Conservation (phyloP, 2,113 vertebrate species). For the Glaucidium brasilianum region DNA sequence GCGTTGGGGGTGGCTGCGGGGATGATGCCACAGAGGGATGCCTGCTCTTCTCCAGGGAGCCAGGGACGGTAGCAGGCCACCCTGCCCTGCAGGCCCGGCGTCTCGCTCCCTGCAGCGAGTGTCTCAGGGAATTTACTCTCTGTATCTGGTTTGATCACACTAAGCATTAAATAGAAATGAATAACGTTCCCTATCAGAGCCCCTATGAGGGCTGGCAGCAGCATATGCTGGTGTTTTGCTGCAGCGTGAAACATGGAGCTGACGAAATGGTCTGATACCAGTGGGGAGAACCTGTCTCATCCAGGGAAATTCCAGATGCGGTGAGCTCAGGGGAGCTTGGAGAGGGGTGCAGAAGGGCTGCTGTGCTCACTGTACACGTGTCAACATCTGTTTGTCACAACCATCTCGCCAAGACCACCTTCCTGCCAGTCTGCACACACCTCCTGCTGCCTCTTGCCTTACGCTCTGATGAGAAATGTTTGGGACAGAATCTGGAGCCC, state of each 20-base stretch:
- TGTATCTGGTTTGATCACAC: not conserved
- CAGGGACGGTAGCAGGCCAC: too few relatives aligned
- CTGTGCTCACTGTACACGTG: not conserved
- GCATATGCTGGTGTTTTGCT: fast-evolving
- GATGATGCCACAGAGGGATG: fast-evolving
- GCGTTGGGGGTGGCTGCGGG: not conserved
- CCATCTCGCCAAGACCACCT: too few relatives aligned
- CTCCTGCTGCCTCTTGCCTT: not conserved
- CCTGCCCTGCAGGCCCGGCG: not conserved
- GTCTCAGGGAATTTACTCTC: not conserved
- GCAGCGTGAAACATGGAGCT: fast-evolving
- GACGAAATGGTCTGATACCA: not conserved
- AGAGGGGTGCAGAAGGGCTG: not conserved
- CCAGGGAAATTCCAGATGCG: fast-evolving
- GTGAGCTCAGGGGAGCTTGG: not conserved
- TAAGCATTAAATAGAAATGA: not conserved
- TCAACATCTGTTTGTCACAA: not conserved
- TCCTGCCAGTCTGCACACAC: not conserved
- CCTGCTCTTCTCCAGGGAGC: too few relatives aligned
- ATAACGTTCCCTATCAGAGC: fast-evolving
- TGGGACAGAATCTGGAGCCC: not conserved
- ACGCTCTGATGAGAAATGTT: not conserved
- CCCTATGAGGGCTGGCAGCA: not conserved
- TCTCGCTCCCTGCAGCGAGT: fast-evolving
- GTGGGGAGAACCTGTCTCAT: fast-evolving